Evolutionary conservation across 2,888 invertebrate genomes (phyloP), one percentile per base, ranked within the genome.

Genomic region (Asteroscopus sphinx): DNA sequence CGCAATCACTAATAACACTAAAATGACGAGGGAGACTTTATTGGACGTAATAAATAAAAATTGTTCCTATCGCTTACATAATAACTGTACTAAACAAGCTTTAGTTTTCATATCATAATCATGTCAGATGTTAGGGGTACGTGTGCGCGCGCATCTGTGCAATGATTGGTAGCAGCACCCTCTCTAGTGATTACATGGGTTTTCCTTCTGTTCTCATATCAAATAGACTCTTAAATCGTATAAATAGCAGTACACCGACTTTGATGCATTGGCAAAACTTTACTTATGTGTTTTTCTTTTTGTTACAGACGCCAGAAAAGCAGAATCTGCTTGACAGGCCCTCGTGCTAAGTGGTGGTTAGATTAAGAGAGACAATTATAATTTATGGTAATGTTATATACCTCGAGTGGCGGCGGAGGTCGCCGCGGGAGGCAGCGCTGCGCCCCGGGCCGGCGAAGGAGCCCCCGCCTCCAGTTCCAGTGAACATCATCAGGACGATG

Each of bases 301-400:
- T 95, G 93, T 96, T 96, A 82, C 96, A 96, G 96, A 95, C 94
- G 73, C 94, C 95, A 77, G 96, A 96, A 84, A 96, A 96, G 86
- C 93, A 95, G 80, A 95, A 95, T 77, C 95, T 95, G 67, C 94
- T 95, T 55, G 96, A 96, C 85, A 95, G 95, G 90, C 92, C 95
- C 72, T 89, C 91, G 73, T 93, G 93, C 80, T 93, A 92, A 88
- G 80, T 83, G 85, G 71, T 79, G 59, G 48, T 72, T 89, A 90
- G 81, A 53, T 78, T 87, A 85, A 86, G 80, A 84, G 65, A 83
- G 88, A 92, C 90, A 81, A 80, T n/a, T 90, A 82, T 86, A 86
- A 88, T 86, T 90, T 89, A 90, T 91, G 91, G 88, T 89, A 91
- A 88, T 79, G 80, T 81, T 83, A 91, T 72, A 85, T 87, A 90